These are phyloP conservation scores for Lycia hirtaria DNA, from an alignment of 2,888 invertebrate genomes.

Conservation along the genomic window DNA sequence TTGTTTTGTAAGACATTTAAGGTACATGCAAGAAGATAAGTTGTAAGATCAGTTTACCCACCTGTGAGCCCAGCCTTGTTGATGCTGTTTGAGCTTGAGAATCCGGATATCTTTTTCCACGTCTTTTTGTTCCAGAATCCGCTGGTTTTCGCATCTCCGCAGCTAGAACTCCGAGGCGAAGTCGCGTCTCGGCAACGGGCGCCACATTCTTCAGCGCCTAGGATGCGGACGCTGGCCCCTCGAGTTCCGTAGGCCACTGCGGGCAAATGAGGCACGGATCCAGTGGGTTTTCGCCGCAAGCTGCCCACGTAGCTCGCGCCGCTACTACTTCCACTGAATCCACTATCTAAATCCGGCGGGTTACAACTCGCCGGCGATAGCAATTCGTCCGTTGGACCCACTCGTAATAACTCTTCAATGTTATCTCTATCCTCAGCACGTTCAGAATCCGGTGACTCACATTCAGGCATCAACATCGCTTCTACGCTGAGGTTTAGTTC, in stretches of 20 bases:
- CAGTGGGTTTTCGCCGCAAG: slow-evolving; percentile 85
- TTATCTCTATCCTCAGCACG: slow-evolving; percentile 87
- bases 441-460: slow-evolving; percentile 87
- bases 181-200: slow-evolving; percentile 71
- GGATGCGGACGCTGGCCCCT: slow-evolving; percentile 77
- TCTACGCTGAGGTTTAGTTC: slow-evolving; percentile 95
- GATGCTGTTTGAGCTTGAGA: slow-evolving; percentile 89
- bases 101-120: slow-evolving; percentile 91
- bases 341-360: slow-evolving; percentile 91
- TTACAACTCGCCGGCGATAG: slow-evolving; percentile 89
- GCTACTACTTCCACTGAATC: slow-evolving; percentile 93
- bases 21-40: slow-evolving; percentile 23
- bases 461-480: slow-evolving; percentile 95
- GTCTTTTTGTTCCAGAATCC: slow-evolving; percentile 91
- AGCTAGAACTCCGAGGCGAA: slow-evolving; percentile 79
- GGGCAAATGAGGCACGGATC: slow-evolving; percentile 80
- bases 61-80: slow-evolving; percentile 88
- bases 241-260: slow-evolving; percentile 82
- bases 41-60: slow-evolving; percentile 69
- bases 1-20: slow-evolving; percentile 11
- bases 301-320: slow-evolving; percentile 92
- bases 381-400: slow-evolving; percentile 89
- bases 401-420: slow-evolving; percentile 88
- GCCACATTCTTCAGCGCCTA: slow-evolving; percentile 75
- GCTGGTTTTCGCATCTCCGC: slow-evolving; percentile 79